phyloP scores from a whole-genome alignment of 2,888 invertebrate genomes.

The Caenorhabditis drosophilae region DNA sequence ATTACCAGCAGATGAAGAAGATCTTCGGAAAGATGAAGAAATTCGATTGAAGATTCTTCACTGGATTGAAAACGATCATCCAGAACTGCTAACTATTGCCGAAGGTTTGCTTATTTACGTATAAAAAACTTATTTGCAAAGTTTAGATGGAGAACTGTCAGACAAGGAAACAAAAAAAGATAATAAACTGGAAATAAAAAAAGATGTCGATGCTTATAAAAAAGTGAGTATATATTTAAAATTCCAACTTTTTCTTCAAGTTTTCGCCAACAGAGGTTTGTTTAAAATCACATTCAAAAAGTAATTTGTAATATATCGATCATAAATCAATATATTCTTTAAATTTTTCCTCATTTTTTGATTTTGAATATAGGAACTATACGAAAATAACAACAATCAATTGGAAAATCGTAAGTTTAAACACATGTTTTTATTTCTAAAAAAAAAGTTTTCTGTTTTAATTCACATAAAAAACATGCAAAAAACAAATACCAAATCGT shows the following conservation, averaged over 20 bases:
- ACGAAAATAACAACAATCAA: conserved; percentile 4
- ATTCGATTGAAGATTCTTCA: conserved; percentile 53
- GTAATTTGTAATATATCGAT: no score
- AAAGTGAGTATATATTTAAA: no score
- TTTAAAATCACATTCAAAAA: no score
- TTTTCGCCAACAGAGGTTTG: no score
- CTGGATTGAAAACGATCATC: conserved; percentile 53
- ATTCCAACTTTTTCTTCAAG: no score
- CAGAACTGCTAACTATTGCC: conserved; percentile 43
- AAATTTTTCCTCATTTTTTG: background rate
- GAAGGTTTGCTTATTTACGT: conserved; percentile 48
- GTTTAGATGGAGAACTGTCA: conserved; percentile 54
- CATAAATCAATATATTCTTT: no score
- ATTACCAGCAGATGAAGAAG: conserved; percentile 58
- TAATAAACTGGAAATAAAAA: conserved; percentile 1
- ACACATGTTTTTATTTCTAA: no score
- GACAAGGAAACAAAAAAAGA: conserved; percentile 42
- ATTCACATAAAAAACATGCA: no score
- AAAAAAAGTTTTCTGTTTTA: no score
- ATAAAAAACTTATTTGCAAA: background rate
- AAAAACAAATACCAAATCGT: no score
- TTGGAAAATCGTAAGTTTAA: background rate
- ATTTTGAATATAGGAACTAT: conserved; percentile 1
- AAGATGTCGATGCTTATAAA: background rate
- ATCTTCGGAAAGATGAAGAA: conserved; percentile 56